Base-by-base conservation (phyloP, 2,888 invertebrate genomes). In the Drosophila seclusa region DNA sequence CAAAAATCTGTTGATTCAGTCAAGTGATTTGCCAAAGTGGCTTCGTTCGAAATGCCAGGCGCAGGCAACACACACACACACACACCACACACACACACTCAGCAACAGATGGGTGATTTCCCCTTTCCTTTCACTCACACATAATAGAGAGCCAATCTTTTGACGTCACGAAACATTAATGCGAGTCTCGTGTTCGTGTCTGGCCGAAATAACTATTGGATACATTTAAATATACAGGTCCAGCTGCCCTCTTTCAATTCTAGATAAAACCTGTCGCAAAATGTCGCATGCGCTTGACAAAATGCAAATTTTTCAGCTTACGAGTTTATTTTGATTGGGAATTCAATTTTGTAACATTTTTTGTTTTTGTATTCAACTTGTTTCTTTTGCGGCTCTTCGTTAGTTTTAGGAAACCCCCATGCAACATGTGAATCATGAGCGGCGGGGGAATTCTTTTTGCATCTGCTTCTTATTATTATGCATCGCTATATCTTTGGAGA, bases 11-110 rank as follows among this genome's bases (percentile, higher is more conserved):
- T 88, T 88, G 88, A 88, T 87, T 88, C 91, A 90, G 84, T 76
- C 89, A 89, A 90, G 88, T 88, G 90, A 88, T 91, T 88, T 91
- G 67, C 85, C 78, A 87, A 91, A 91, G 91, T 91, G 89, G 90
- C 90, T 82, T 91, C 90, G 91, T 89, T 89, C 76, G 54, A 90
- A 89, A 88, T 84, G 89, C 82, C 91, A 88, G 87, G 76, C 85
- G 57, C 85, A 69, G 68, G 68, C 68, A 16, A 45, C 36, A 73
- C 57, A 16, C 53, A 31, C 42, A 21, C 60, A 55, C 55, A 31
- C 10, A 27, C 55, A 8, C 16, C 21, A 29, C 45, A 69, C 64
- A 42, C 40, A 18, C 49, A 59, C 42, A 63, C 75, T 32, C 72
- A 80, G 90, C 90, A 90, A 90, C 91, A 90, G 90, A 87, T 90